Base-by-base conservation (phyloP, 1,140 invertebrate species). In the Aricia agestis region DNA sequence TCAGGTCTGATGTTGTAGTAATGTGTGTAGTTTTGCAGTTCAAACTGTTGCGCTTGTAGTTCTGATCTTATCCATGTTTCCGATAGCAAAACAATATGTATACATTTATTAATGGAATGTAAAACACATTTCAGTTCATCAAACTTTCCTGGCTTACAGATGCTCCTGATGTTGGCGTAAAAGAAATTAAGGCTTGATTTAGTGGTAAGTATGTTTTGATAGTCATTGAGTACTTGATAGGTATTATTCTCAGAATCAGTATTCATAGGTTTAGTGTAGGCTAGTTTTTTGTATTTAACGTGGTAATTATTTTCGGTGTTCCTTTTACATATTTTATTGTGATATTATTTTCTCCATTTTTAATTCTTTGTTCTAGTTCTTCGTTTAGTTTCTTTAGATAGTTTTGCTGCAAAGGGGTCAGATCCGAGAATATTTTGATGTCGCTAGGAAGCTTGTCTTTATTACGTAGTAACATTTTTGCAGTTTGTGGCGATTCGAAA, bases 51-150 rank as follows among this genome's bases (percentile, higher is more conserved):
- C 2, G 72, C 61, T 66, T 73, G 59, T n/a, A 69, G 15, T 45
- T 72, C 71, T 9, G 70, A 67, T 65, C 66, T 72, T 65, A 72
- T 72, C 71, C 71, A 72, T 17, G 71, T 72, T 68, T 66, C 71
- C 1, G 45, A 36, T 58, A 66, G 7, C 32, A 71, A 17, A n/a
- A 69, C 65, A 4, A 69, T 66, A 31, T 72, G 71, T 36, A 72
- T 70, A 11, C 2, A 65, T 9, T 45, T 58, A 41, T 59, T 67
- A 25, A 69, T 67, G 10, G 52, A 42, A 36, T 41, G 42, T 61
- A 72, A 32, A 11, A 66, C 61, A n/a, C 72, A 70, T 32, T 25
- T 67, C 9, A 73, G 19, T 36, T 73, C 65, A n/a, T 69, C 68
- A 17, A 73, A 19, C 19, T 68, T 72, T 1, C 70, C 66, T 19